Evolutionary conservation across 2,797 vertebrate genomes (phyloP).

Genomic region (Helicolenus hilgendorfi): DNA sequence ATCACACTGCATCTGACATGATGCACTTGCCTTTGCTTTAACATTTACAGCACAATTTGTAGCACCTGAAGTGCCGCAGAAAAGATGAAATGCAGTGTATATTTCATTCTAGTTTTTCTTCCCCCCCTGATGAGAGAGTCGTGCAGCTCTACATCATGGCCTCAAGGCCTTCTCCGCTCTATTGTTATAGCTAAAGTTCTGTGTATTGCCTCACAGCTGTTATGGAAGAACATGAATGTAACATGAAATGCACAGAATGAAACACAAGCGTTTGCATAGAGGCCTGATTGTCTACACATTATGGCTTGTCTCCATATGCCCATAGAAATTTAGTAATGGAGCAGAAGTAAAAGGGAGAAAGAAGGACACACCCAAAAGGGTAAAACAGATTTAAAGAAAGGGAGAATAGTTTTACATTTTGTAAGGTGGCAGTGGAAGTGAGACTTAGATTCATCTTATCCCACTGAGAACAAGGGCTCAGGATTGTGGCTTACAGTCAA

Average conservation of each 20-base stretch:
- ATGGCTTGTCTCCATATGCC: background rate
- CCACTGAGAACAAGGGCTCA: constrained; percentile 46
- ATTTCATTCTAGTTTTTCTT: constrained; percentile 53
- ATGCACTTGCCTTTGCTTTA: constrained; percentile 41
- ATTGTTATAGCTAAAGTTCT: constrained; percentile 37
- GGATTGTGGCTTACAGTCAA: constrained; percentile 52
- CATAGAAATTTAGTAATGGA: background rate
- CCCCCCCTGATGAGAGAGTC: constrained; percentile 3
- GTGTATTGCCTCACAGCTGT: constrained; percentile 31
- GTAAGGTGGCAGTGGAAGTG: background rate
- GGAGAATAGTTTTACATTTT: constrained; percentile 1
- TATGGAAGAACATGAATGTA: constrained; percentile 18
- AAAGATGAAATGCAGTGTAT: constrained; percentile 66
- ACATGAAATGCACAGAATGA: constrained; percentile 21
- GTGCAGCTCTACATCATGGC: constrained; percentile 40
- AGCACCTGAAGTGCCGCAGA: constrained; percentile 41
- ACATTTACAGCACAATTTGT: constrained; percentile 61
- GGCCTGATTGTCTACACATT: background rate
- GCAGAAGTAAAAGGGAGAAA: background rate
- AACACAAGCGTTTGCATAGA: background rate
- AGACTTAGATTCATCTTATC: constrained; percentile 42
- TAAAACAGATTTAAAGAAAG: background rate
- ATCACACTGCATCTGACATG: background rate
- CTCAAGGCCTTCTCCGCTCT: constrained; percentile 29
- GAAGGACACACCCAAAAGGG: background rate